Percentiles rank a stretch among this genome's conserved stretches.
phyloP scores from a whole-genome alignment of 2,113 vertebrate genomes.

The Hyaena hyaena region DNA sequence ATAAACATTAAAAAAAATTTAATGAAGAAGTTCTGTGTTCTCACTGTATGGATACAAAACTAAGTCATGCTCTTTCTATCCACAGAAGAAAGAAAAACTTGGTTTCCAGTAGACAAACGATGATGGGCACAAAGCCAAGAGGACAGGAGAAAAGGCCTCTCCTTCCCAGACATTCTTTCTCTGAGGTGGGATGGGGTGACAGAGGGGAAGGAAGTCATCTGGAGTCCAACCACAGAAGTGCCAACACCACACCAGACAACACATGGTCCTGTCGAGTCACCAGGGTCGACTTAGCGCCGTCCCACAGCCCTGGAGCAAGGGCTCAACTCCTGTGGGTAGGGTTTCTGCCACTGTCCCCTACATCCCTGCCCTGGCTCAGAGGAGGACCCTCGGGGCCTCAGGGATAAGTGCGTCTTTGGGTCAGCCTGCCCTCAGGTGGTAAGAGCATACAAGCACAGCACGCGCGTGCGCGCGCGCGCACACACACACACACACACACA shows the following conservation, averaged over 20 bases:
- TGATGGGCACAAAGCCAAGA: neutral
- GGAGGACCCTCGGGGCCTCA: neutral
- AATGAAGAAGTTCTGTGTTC: neutral
- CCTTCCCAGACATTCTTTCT: neutral
- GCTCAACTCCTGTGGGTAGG: neutral
- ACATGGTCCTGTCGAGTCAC: neutral
- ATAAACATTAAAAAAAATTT: too few species aligned
- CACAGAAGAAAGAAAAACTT: neutral
- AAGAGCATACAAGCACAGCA: too few species aligned
- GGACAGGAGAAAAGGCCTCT: neutral
- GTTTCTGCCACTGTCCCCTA: neutral
- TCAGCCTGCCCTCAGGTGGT: neutral
- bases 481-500: neutral
- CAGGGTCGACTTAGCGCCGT: neutral
- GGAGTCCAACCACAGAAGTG: neutral
- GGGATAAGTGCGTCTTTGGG: neutral
- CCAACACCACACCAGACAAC: neutral
- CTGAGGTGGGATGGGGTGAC: neutral
- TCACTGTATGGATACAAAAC: conserved; percentile 20
- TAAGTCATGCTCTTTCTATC: neutral
- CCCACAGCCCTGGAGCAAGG: neutral
- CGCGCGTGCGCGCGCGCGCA: rapidly evolving
- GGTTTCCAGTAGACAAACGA: neutral
- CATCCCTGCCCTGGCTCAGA: neutral
- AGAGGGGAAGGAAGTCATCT: neutral